Evolutionary conservation across 2,113 vertebrate species (phyloP).

Genomic region (Stomatorhinus ivindoensis): DNA sequence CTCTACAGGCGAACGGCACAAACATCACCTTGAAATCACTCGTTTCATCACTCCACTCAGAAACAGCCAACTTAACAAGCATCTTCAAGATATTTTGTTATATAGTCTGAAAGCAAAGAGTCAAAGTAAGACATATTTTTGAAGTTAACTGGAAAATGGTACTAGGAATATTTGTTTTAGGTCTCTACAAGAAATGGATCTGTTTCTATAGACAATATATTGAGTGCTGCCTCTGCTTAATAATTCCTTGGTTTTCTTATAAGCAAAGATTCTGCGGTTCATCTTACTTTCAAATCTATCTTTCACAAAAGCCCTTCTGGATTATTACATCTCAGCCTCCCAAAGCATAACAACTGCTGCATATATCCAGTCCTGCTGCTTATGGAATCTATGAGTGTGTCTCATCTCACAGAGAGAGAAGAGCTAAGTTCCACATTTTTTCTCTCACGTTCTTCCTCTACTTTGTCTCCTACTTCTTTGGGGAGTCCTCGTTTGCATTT

Average conservation of each 20-base stretch:
- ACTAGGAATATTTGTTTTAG: neutral
- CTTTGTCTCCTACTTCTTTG: neutral
- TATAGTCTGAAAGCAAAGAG: neutral
- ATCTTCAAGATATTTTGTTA: neutral
- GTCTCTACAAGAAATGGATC: neutral
- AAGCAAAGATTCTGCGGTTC: neutral
- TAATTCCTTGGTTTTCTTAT: neutral
- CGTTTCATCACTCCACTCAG: neutral
- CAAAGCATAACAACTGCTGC: neutral
- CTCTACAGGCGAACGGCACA: neutral
- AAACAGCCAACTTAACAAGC: neutral
- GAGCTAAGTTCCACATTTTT: neutral
- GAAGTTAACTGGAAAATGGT: neutral
- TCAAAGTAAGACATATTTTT: neutral
- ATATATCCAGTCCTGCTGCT: too few species aligned
- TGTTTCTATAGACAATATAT: neutral
- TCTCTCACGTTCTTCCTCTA: neutral
- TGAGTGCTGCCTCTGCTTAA: neutral
- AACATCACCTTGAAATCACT: neutral
- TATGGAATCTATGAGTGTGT: neutral
- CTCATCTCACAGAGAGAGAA: neutral
- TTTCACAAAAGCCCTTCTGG: neutral
- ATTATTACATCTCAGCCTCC: neutral
- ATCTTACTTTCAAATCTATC: neutral
- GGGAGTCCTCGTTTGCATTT: neutral